phyloP scores from a whole-genome alignment of 2,113 vertebrate species.

The Chroicocephalus ridibundus region DNA sequence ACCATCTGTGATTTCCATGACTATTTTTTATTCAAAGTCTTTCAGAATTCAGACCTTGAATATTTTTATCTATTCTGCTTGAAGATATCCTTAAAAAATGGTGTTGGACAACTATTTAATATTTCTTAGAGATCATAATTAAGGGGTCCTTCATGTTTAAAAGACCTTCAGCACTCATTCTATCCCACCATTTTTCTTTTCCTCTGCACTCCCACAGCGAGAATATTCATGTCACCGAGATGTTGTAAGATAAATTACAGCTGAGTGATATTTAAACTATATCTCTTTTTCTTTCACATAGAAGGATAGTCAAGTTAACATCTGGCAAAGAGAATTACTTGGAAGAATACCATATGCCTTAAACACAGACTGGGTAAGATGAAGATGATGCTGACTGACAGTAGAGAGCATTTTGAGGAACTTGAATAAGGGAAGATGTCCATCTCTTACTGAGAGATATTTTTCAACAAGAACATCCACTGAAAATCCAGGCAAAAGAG shows the following conservation, averaged over 20 bases:
- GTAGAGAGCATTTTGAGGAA: background rate
- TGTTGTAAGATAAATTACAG: background rate
- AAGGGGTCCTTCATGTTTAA: background rate
- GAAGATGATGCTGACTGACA: background rate
- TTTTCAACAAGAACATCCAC: background rate
- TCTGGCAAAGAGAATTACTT: background rate
- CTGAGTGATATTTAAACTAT: background rate
- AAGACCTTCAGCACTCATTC: background rate
- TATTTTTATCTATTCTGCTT: background rate
- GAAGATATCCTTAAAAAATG: background rate
- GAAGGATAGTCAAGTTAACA: background rate
- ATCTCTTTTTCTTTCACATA: background rate
- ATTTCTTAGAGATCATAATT: background rate
- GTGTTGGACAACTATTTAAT: background rate
- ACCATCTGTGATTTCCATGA: background rate
- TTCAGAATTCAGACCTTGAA: background rate
- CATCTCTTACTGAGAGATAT: background rate
- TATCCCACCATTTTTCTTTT: background rate
- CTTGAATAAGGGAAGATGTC: background rate
- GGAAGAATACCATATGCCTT: background rate
- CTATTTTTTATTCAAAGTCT: background rate
- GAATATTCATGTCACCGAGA: background rate
- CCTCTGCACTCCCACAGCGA: background rate
- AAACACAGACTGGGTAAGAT: background rate
- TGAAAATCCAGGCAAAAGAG: background rate